Evolutionary conservation across 2,797 vertebrate species (phyloP), one percentile per base, ranked within the genome.

Genomic region (Hephaestus fuliginosus): DNA sequence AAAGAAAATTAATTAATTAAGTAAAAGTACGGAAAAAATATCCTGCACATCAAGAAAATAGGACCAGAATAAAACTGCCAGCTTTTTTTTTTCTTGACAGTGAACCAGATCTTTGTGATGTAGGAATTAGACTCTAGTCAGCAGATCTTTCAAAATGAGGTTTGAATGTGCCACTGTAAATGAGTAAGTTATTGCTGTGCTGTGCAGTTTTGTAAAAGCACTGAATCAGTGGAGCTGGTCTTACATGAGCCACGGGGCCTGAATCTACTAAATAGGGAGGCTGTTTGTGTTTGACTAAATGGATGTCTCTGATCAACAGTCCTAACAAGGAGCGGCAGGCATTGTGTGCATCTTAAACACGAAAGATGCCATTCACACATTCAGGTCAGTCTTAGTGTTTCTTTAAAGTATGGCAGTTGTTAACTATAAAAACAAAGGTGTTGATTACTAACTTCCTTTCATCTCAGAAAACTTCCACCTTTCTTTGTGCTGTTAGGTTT

Each of bases 91-190:
- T 39, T 66, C 49, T 41, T 64, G 55, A 78, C 72, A 76, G 69
- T 15, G 57, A 77, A 61, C 46, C 20, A 71, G 17, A 57, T 57
- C 64, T 70, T 70, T 74, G 46, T 74, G 77, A 67, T 83, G 77
- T 52, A 57, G 18, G 30, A 80, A 85, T 84, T 71, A 73, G 18
- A 25, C 56, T 85, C 79, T 58, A 79, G 74, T 88, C 83, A 76
- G 89, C 84, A 88, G 63, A 89, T 85, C 80, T 86, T 82, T 81
- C 9, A 84, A 84, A 87, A 90, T 85, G 65, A 83, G 76, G 82
- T 84, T 84, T 86, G 76, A 82, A 82, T 82, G 66, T 88, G 83
- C 84, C 79, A 81, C 78, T 69, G 51, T 41, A 57, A 71, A 87
- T 83, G 71, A 51, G 17, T 30, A 70, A 56, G 52, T 86, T 86